Evolutionary conservation across 2,888 invertebrate species (phyloP), one percentile per base, ranked within the genome.

Genomic region (Therioaphis trifolii): DNA sequence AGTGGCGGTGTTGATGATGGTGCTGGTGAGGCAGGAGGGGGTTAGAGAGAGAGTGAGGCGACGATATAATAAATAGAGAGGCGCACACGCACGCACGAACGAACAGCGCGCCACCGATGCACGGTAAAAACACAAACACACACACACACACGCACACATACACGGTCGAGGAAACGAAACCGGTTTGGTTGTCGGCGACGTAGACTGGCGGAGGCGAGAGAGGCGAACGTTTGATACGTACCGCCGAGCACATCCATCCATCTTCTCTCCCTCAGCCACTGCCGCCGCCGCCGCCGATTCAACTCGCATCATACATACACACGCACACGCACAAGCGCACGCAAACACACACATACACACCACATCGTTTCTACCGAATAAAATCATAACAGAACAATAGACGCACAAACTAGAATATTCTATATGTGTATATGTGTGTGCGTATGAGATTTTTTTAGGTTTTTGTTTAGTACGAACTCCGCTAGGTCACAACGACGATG

Each of bases 131-230:
- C 35, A n/a, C n/a, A n/a, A n/a, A n/a, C 18, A 49, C 74, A 24
- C 74, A 21, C 55, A 58, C 24, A 75, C 43, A 52, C 40, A 43
- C 27, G 15, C 40, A 68, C 40, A 21, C 55, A 24, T 27, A 4
- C 40, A 15, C 82, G 71, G 74, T 52, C 82, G 82, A 82, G 82
- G 82, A 82, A 82, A 82, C 82, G 72, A 80, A 80, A 80, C 80
- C 82, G 82, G 82, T 82, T 82, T 82, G 72, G 74, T 82, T 82
- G 82, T 82, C 82, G 82, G 82, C 82, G 52, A 82, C 82, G 82
- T 82, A 82, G 82, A 66, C 40, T 63, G 82, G 82, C 35, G 72
- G 82, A 82, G 82, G 63, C 29, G 52, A 74, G 82, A 82, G 82
- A 61, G 82, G 82, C 74, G 61, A 74, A 82, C 82, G 82, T 82